Conservation (phyloP, 2,888 invertebrate species). For the Willowsia nigromaculata region DNA sequence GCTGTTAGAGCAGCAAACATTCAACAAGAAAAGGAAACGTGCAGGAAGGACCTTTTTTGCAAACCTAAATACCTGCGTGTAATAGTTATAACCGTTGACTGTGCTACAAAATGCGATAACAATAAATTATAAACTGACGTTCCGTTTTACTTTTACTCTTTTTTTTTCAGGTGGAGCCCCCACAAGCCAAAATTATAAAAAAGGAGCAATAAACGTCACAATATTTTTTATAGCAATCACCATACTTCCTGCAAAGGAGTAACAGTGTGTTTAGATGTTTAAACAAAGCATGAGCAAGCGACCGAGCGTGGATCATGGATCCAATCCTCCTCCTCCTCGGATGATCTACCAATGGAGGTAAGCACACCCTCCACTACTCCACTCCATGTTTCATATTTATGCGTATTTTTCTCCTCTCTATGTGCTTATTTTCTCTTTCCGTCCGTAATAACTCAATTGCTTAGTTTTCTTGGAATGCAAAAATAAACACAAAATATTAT, state of each 20-base stretch:
- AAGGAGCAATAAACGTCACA: constrained; percentile 23
- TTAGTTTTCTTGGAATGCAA: background rate
- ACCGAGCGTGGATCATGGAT: constrained; percentile 56
- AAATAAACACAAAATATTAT: background rate
- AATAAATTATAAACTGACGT: background rate
- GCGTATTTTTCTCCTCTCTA: background rate
- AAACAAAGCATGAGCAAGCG: constrained; percentile 66
- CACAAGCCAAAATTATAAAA: background rate
- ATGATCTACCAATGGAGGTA: constrained; percentile 75
- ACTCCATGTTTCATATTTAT: background rate
- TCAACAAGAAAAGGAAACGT: background rate
- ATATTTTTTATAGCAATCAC: constrained; percentile 13
- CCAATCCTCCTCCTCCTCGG: constrained; percentile 65
- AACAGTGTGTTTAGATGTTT: background rate
- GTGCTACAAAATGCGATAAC: background rate
- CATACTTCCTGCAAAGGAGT: background rate
- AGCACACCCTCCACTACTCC: too few species aligned
- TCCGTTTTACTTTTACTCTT: constrained; percentile 3
- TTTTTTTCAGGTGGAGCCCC: constrained; percentile 15
- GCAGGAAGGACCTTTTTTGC: background rate
- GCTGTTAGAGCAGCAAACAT: background rate
- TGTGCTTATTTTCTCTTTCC: background rate
- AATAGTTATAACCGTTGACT: background rate
- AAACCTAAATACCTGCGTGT: background rate
- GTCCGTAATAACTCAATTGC: background rate